A percentile compares a stretch with the other conserved stretches of the same genome.
Conservation (phyloP, 2,797 vertebrate species). For the Hybognathus amarus region DNA sequence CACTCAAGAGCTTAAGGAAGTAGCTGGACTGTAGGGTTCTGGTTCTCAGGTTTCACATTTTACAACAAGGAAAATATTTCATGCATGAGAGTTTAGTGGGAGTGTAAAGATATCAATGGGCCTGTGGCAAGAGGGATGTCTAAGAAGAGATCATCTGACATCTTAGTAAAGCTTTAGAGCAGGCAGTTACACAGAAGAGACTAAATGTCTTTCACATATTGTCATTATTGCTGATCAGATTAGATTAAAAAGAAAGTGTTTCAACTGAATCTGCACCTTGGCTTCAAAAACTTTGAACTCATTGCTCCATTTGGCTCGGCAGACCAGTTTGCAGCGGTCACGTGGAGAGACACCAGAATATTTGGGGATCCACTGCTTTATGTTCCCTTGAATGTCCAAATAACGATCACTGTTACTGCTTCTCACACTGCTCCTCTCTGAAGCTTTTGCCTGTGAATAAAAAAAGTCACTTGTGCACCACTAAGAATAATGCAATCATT, state of each 20-base stretch:
- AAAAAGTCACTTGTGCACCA: constrained; percentile 7
- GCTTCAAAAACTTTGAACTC: constrained; percentile 96
- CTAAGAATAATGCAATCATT: constrained; percentile 24
- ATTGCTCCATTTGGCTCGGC: constrained; percentile 86
- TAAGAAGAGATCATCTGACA: constrained; percentile 29
- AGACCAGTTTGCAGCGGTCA: constrained; percentile 95
- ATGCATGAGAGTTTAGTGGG: constrained; percentile 40
- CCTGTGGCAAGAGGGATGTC: constrained; percentile 37
- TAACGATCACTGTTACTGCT: constrained; percentile 87
- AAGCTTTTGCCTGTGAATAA: constrained; percentile 87
- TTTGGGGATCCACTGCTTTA: constrained; percentile 93
- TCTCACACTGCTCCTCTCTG: constrained; percentile 94
- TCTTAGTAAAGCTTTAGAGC: constrained; percentile 26
- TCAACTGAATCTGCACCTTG: constrained; percentile 79
- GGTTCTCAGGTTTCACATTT: constrained; percentile 47
- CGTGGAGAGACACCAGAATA: constrained; percentile 91
- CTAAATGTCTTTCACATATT: constrained; percentile 20
- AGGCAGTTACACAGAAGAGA: constrained; percentile 10
- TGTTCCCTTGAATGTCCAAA: constrained; percentile 83
- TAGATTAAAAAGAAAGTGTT: constrained; percentile 1
- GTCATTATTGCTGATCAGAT: constrained; percentile 22
- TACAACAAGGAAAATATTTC: constrained; percentile 55
- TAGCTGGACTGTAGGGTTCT: constrained; percentile 9
- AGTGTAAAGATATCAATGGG: constrained; percentile 47
- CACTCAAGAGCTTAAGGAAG: constrained; percentile 47